These are phyloP conservation scores for Entomobrya proxima DNA, from an alignment of 2,888 invertebrate species.

Conservation along the genomic window DNA sequence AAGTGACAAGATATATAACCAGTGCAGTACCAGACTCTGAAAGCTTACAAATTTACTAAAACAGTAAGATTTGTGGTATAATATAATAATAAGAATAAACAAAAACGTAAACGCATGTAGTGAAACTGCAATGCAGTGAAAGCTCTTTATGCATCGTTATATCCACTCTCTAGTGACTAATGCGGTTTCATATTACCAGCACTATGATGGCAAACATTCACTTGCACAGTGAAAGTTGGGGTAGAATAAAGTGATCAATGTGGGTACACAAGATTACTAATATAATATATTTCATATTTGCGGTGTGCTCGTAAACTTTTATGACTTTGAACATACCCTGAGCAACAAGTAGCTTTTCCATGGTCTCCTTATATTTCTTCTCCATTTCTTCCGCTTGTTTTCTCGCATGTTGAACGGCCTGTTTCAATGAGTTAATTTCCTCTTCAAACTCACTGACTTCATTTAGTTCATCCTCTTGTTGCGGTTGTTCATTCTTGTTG, in stretches of 20 bases:
- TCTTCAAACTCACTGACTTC: slow-evolving; percentile 75
- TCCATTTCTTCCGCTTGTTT: slow-evolving; percentile 89
- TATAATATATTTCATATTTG: neutral
- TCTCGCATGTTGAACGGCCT: slow-evolving; percentile 75
- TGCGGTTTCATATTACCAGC: no score
- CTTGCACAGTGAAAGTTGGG: no score
- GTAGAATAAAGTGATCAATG: no score
- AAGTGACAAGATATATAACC: neutral
- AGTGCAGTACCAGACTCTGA: no score
- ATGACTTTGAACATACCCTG: slow-evolving; percentile 36
- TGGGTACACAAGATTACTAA: no score
- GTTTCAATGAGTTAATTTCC: slow-evolving; percentile 74
- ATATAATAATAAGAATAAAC: neutral
- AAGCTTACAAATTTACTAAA: no score
- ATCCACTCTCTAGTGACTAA: no score
- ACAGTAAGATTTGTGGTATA: no score
- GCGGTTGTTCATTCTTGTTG: slow-evolving; percentile 69
- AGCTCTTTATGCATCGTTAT: no score
- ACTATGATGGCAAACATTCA: no score
- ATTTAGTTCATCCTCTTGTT: slow-evolving; percentile 67
- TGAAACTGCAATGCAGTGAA: no score
- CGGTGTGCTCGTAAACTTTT: neutral
- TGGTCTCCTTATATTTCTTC: slow-evolving; percentile 78
- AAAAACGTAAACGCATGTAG: neutral
- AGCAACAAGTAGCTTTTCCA: slow-evolving; percentile 78